A percentile compares a stretch with the other conserved stretches of the same genome.
phyloP scores from a whole-genome alignment of 2,888 invertebrate species.

The Chrysotoxum bicinctum region DNA sequence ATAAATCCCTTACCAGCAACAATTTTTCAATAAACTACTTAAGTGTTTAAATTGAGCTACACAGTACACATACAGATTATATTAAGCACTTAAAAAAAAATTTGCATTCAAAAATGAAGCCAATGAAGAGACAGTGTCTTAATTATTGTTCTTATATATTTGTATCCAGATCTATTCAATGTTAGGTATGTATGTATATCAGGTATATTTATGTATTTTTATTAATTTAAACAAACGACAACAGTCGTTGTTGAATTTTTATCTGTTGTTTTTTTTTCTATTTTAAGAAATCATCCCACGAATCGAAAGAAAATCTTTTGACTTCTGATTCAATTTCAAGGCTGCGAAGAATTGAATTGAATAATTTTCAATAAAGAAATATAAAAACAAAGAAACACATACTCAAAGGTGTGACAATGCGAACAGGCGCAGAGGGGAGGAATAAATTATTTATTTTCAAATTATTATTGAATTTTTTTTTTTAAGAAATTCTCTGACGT shows the following conservation, averaged over 20 bases:
- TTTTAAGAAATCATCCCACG: slow-evolving; percentile 1
- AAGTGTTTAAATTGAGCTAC: too few relatives aligned
- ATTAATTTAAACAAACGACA: neutral
- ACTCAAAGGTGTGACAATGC: neutral
- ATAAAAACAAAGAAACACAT: neutral
- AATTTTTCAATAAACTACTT: too few relatives aligned
- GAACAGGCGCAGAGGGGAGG: neutral
- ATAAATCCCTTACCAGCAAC: too few relatives aligned
- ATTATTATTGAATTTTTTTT: neutral
- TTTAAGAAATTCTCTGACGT: too few relatives aligned
- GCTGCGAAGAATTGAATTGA: neutral
- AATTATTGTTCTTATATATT: neutral
- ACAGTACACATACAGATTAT: too few relatives aligned
- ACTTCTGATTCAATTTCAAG: slow-evolving; percentile 14
- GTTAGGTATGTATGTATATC: too few relatives aligned
- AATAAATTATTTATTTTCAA: neutral
- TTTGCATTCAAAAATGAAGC: too few relatives aligned
- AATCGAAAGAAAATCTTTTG: neutral
- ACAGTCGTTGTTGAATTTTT: neutral
- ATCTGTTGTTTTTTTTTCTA: neutral
- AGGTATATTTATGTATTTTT: neutral
- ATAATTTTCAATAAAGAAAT: neutral
- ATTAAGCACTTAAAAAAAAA: too few relatives aligned
- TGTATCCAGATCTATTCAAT: neutral
- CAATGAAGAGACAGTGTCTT: too few relatives aligned